Percentiles rank a stretch among this genome's conserved stretches.
Conservation (phyloP, 2,113 vertebrate species). For the Elephas maximus region DNA sequence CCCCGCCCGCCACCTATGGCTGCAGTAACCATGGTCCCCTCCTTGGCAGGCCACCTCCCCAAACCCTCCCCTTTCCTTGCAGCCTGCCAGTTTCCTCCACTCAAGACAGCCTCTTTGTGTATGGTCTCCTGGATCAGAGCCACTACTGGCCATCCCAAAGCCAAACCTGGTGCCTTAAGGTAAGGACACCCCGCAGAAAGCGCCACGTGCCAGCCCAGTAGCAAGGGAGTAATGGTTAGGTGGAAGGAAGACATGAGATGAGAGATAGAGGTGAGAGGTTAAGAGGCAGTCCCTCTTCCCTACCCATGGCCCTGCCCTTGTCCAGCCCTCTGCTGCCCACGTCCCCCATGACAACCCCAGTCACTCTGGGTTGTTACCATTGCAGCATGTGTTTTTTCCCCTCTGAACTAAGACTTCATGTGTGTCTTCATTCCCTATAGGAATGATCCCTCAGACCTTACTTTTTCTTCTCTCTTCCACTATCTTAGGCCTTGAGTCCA, state of each 20-base stretch:
- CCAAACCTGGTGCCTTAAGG: conserved; percentile 78
- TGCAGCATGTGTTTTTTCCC: not conserved
- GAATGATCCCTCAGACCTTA: not conserved
- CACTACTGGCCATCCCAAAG: conserved; percentile 84
- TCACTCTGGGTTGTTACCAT: not conserved
- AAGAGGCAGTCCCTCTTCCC: not conserved
- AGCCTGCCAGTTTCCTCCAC: conserved; percentile 86
- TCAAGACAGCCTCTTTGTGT: conserved; percentile 84
- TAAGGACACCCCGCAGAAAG: conserved; percentile 49
- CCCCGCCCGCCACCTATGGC: not conserved
- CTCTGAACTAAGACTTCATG: not conserved
- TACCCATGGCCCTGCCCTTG: not conserved
- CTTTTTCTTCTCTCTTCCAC: conserved; percentile 22
- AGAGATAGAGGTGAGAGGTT: not conserved
- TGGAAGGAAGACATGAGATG: conserved; percentile 11
- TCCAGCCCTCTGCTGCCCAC: not conserved
- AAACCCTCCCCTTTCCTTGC: conserved; percentile 28
- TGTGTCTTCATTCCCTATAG: not conserved
- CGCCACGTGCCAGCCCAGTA: not conserved
- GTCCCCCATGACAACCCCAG: no score
- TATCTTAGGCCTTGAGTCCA: conserved; percentile 85
- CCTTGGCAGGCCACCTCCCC: not conserved
- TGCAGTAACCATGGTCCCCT: not conserved
- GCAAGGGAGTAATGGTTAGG: not conserved
- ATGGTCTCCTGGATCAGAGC: conserved; percentile 66